Percentiles rank a stretch among this genome's conserved stretches.
Evolutionary conservation across 2,797 vertebrate genomes (phyloP).

Genomic region (Poeciliopsis presidionis): DNA sequence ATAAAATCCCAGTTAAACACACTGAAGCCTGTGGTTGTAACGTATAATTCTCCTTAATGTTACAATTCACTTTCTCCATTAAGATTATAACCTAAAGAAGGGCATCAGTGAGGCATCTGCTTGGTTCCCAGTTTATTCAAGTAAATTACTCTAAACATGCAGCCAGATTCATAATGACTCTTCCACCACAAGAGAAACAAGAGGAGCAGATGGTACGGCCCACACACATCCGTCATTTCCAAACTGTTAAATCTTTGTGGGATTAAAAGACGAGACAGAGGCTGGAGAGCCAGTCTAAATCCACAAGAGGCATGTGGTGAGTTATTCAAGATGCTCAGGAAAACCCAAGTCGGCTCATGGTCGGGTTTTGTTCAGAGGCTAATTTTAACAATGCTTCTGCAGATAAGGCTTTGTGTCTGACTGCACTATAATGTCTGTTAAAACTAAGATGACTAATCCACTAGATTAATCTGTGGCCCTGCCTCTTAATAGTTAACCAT

Average conservation of each 20-base stretch:
- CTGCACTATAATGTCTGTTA: background rate
- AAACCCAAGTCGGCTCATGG: constrained; percentile 1
- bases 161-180: constrained; percentile 13
- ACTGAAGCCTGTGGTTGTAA: background rate
- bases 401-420: constrained; percentile 2
- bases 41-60: background rate
- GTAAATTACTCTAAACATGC: constrained; percentile 14
- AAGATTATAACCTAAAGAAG: constrained; percentile 18
- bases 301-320: constrained; percentile 5
- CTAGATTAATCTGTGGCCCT: background rate
- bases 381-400: constrained; percentile 4
- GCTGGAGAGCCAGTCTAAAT: constrained; percentile 14
- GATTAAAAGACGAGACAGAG: constrained; percentile 17
- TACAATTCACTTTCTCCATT: constrained; percentile 6
- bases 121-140: constrained; percentile 21
- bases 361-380: background rate
- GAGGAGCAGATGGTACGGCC: constrained; percentile 26
- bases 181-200: constrained; percentile 22
- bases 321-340: constrained; percentile 15
- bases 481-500: background rate
- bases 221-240: constrained; percentile 16
- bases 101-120: constrained; percentile 19
- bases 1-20: constrained; percentile 2
- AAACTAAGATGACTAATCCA: background rate
- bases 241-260: constrained; percentile 16